Evolutionary conservation across 2,888 invertebrate species (phyloP), one percentile per base, ranked within the genome.

Genomic region (Achlya flavicornis): DNA sequence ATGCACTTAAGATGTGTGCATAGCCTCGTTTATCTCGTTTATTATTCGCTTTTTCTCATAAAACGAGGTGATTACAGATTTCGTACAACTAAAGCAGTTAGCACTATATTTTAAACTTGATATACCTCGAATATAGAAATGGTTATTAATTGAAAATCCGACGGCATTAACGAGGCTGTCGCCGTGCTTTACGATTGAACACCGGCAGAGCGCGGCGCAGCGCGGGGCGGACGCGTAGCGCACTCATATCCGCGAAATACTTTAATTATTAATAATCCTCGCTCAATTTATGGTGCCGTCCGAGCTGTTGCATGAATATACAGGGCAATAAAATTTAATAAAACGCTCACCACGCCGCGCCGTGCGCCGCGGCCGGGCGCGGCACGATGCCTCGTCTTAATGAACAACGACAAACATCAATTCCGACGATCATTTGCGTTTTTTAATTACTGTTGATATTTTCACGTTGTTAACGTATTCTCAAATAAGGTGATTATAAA

Each of bases 381-480:
- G 66, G 53, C 57, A 61, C 61, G 63, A 71, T 71, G 65, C 71
- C 78, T 78, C 79, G 77, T 84, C 88, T 83, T 88, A 87, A 90
- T 85, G 87, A 85, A 86, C 85, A 82, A 81, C 85, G 81, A 80
- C 86, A 83, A 84, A 84, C 87, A 89, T 89, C 84, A 86, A 87
- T 89, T 86, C 80, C 76, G 70, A 72, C 76, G 78, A 87, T 80
- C 84, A 85, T 90, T 90, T 88, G 88, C 87, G 81, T 89, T 89
- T 90, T 35, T 90, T 91, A 92, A 92, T 92, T 89, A 89, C 84
- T 87, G 87, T 88, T 89, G 85, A 90, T 91, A 89, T 91, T 92
- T 92, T 91, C 89, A 90, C 90, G 83, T 92, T 90, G 88, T 93
- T 91, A 91, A 89, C 83, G 80, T 86, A 87, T 88, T 85, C 83